Evolutionary conservation across 2,888 invertebrate species (phyloP).

Genomic region (Coenonympha arcania): DNA sequence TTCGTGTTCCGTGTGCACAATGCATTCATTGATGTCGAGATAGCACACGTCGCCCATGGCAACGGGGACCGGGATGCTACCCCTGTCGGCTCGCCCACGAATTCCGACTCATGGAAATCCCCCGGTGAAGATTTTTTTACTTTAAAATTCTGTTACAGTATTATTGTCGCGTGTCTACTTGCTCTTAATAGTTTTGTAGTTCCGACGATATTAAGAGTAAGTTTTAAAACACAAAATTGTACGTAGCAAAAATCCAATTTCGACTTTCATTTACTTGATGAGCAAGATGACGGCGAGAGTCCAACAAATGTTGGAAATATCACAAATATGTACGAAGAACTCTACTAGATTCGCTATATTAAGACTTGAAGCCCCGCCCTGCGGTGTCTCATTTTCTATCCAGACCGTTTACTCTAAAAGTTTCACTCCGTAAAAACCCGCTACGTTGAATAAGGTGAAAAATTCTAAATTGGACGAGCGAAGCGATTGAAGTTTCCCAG

Average conservation of each 20-base stretch:
- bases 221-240: not conserved
- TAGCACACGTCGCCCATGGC: constrained; percentile 54
- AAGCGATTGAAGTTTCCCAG: constrained; percentile 49
- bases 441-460: constrained; percentile 39
- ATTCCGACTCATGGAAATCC: constrained; percentile 59
- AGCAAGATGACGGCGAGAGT: constrained; percentile 10
- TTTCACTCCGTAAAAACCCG: constrained; percentile 41
- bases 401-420: constrained; percentile 59
- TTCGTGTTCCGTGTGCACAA: constrained; percentile 32
- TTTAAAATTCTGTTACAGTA: constrained; percentile 25
- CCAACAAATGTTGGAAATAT: constrained; percentile 15
- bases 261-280: constrained; percentile 19
- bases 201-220: not conserved
- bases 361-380: constrained; percentile 33
- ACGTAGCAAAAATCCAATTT: constrained; percentile 11
- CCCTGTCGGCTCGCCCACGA: constrained; percentile 53
- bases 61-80: constrained; percentile 54
- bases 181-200: not conserved
- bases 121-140: constrained; percentile 55
- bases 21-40: constrained; percentile 52
- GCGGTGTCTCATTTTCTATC: constrained; percentile 48
- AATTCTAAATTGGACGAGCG: constrained; percentile 42
- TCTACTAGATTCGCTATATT: constrained; percentile 27
- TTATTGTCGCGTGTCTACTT: not conserved
- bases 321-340: constrained; percentile 18